Evolutionary conservation across 1,140 invertebrate genomes (phyloP).

Genomic region (Bombus vancouverensis): DNA sequence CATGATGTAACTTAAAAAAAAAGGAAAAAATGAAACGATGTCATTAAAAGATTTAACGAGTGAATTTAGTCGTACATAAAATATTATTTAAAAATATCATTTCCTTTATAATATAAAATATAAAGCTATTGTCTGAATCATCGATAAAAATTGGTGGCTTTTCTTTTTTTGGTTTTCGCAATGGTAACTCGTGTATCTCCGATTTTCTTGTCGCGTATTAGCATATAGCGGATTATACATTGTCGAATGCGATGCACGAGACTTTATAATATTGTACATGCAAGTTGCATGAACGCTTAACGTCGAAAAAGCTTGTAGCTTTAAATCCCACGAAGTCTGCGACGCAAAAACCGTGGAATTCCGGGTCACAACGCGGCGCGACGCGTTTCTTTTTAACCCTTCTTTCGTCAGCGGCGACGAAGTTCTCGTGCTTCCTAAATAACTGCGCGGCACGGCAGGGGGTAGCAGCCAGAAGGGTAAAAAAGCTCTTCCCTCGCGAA

Average conservation of each 20-base stretch:
- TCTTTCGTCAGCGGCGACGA: not conserved
- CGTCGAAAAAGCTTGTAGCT: not conserved
- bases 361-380: slow-evolving; percentile 1
- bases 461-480: slow-evolving; percentile 8
- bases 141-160: not conserved
- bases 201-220: not conserved
- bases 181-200: not conserved
- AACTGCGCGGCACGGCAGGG: slow-evolving; percentile 20
- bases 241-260: not conserved
- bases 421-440: slow-evolving; percentile 50
- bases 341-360: slow-evolving; percentile 22
- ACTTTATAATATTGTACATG: not conserved
- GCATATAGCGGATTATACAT: not conserved
- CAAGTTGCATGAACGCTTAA: not conserved
- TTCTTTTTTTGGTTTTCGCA: not conserved
- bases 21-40: too few relatives aligned
- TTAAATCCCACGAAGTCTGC: slow-evolving; percentile 4
- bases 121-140: not conserved
- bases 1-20: not conserved
- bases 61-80: not conserved
- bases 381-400: slow-evolving; percentile 6
- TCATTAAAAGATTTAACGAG: not conserved
- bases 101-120: not conserved
- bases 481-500: slow-evolving; percentile 53
- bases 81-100: not conserved